Evolutionary conservation across 1,140 invertebrate species (phyloP).

Genomic region (Portunus trituberculatus): DNA sequence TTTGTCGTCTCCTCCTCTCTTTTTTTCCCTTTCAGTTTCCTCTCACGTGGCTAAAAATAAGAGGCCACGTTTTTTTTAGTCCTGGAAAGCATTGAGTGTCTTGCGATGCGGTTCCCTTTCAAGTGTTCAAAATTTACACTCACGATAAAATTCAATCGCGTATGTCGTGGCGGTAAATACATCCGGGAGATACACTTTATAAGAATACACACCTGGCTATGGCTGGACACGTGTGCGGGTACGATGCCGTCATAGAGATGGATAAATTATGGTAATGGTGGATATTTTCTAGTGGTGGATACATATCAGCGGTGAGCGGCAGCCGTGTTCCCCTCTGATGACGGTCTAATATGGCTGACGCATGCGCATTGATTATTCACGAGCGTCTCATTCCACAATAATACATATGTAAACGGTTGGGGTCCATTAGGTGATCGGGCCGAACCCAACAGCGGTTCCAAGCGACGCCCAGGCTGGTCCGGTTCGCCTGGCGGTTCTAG

Average conservation of each 20-base stretch:
- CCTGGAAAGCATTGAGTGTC: too few relatives aligned
- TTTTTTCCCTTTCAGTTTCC: too few relatives aligned
- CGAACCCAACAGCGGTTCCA: background rate
- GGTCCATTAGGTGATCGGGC: background rate
- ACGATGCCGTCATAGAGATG: background rate
- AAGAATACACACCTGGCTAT: background rate
- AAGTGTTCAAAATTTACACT: too few relatives aligned
- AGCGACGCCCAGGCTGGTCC: background rate
- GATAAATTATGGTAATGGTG: slow-evolving; percentile 23
- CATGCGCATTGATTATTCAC: background rate
- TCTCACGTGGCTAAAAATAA: too few relatives aligned
- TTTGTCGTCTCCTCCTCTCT: background rate
- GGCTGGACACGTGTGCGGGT: background rate
- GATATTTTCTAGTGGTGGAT: background rate
- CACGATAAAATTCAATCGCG: too few relatives aligned
- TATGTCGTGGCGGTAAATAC: background rate
- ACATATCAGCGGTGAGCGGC: slow-evolving; percentile 17
- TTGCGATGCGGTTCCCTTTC: too few relatives aligned
- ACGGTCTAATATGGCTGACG: slow-evolving; percentile 1
- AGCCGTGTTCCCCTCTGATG: slow-evolving; percentile 7
- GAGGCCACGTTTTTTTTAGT: too few relatives aligned
- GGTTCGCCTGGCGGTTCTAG: background rate
- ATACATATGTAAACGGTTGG: background rate
- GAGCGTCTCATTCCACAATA: background rate
- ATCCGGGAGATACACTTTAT: background rate